Evolutionary conservation across 2,888 invertebrate genomes (phyloP).

Genomic region (Hirtodrosophila histrioides): DNA sequence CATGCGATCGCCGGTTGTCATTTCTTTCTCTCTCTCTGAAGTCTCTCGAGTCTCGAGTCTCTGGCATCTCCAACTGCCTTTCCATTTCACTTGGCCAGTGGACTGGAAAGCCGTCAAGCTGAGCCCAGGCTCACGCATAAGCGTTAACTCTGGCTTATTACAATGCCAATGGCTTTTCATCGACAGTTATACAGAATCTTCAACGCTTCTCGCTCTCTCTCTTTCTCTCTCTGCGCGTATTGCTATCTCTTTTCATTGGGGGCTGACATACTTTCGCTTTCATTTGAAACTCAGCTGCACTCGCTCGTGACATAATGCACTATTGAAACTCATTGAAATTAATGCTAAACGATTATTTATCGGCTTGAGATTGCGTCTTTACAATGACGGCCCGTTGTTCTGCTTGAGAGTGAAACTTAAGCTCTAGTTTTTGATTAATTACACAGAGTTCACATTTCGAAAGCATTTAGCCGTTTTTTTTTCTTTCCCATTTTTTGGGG

Average conservation of each 20-base stretch:
- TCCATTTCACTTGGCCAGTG: constrained; percentile 62
- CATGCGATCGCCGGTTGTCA: constrained; percentile 67
- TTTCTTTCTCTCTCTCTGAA: constrained; percentile 23
- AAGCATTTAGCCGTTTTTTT: constrained; percentile 34
- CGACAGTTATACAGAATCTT: constrained; percentile 50
- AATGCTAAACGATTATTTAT: constrained; percentile 76
- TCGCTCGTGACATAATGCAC: constrained; percentile 76
- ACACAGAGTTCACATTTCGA: constrained; percentile 54
- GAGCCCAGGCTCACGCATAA: constrained; percentile 39
- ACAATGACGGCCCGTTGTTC: constrained; percentile 48
- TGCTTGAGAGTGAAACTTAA: constrained; percentile 51
- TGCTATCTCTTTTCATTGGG: constrained; percentile 1
- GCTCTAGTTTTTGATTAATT: constrained; percentile 70
- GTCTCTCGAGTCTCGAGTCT: constrained; percentile 14
- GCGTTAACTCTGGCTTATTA: constrained; percentile 41
- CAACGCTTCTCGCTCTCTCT: constrained; percentile 40
- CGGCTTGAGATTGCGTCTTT: constrained; percentile 31
- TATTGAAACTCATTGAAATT: constrained; percentile 56
- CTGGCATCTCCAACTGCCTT: constrained; percentile 43
- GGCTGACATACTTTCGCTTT: constrained; percentile 77
- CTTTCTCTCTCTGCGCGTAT: background rate
- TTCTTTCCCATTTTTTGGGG: constrained; percentile 16
- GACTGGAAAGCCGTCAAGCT: constrained; percentile 52
- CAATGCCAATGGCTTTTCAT: constrained; percentile 52
- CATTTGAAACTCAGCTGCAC: constrained; percentile 51